phyloP scores from a whole-genome alignment of 2,888 invertebrate genomes.

The Parnassius smintheus region DNA sequence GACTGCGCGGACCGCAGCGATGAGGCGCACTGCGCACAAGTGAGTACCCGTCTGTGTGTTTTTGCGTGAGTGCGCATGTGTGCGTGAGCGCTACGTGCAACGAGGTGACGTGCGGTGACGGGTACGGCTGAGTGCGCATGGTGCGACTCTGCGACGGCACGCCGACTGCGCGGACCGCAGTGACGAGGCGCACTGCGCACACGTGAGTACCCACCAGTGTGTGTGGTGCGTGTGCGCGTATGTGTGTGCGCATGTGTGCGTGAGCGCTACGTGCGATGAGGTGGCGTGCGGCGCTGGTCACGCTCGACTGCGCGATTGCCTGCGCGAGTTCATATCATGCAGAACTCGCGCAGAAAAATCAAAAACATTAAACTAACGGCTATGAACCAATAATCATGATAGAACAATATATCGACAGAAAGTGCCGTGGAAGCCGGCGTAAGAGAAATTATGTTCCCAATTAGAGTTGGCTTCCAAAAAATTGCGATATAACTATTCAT shows the following conservation, averaged over 20 bases:
- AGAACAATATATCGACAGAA: too few species aligned
- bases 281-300: slow-evolving; percentile 83
- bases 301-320: neutral
- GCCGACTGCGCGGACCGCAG: slow-evolving; percentile 75
- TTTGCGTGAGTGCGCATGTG: too few species aligned
- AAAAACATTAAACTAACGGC: too few species aligned
- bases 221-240: too few species aligned
- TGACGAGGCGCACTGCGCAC: slow-evolving; percentile 82
- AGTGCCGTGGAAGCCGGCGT: too few species aligned
- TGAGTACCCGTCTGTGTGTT: slow-evolving; percentile 30
- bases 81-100: slow-evolving; percentile 39
- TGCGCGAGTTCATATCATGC: too few species aligned
- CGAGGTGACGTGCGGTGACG: slow-evolving; percentile 83
- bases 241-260: neutral
- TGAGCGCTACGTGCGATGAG: slow-evolving; percentile 73
- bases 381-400: too few species aligned
- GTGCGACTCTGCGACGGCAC: slow-evolving; percentile 89
- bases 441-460: too few species aligned
- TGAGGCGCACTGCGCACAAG: slow-evolving; percentile 73
- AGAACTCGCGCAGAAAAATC: too few species aligned
- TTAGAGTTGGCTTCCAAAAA: too few species aligned
- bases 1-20: slow-evolving; percentile 83
- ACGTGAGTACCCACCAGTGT: slow-evolving; percentile 31
- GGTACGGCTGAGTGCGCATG: slow-evolving; percentile 83
- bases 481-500: too few species aligned